phyloP scores from a whole-genome alignment of 2,888 invertebrate species.

The Eupelmus urozonus region DNA sequence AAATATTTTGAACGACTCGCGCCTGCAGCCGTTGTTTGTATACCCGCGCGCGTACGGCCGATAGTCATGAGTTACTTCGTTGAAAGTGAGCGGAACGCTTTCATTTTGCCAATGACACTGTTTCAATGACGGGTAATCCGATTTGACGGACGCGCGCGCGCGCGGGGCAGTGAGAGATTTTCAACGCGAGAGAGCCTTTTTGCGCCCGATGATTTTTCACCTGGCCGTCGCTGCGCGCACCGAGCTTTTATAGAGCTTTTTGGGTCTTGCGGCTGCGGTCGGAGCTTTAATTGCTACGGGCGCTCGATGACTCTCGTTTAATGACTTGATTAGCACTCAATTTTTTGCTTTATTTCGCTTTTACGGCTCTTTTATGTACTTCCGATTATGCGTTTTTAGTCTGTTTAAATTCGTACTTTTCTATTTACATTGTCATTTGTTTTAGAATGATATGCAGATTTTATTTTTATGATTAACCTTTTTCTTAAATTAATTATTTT shows the following conservation, averaged over 20 bases:
- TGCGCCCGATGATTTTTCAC: constrained; percentile 51
- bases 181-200: constrained; percentile 31
- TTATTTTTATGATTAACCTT: not conserved
- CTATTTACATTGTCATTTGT: no score
- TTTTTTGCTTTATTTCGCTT: not conserved
- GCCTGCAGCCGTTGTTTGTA: constrained; percentile 42
- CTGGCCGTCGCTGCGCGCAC: no score
- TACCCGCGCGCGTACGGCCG: constrained; percentile 13
- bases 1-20: constrained; percentile 64
- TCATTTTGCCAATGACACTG: constrained; percentile 60
- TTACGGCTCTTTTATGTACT: not conserved
- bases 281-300: no score
- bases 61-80: constrained; percentile 60
- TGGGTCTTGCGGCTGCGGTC: constrained; percentile 9
- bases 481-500: not conserved
- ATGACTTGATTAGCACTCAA: not conserved
- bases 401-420: not conserved
- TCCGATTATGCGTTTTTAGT: no score
- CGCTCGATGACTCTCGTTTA: not conserved
- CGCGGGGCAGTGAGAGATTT: no score
- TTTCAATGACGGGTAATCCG: constrained; percentile 60
- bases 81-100: constrained; percentile 60
- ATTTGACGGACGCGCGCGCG: constrained; percentile 38
- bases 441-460: not conserved
- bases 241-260: not conserved